Percentiles rank a stretch among this genome's conserved stretches.
phyloP scores from a whole-genome alignment of 2,888 invertebrate genomes.

The Tetheella fluctuosa region DNA sequence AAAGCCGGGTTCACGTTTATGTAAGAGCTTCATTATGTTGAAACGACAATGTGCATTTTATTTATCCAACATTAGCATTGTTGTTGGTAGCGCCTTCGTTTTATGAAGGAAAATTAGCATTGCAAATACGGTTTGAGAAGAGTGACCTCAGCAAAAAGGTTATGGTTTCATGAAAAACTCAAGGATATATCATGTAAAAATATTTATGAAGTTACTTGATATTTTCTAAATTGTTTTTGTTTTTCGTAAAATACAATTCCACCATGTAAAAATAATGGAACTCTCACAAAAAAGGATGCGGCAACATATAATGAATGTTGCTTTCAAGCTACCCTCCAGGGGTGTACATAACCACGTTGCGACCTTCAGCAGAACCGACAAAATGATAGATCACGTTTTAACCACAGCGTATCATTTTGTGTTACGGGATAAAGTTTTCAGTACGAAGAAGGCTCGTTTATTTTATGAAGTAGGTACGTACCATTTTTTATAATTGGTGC shows the following conservation, averaged over 20 bases:
- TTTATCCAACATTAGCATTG: conserved; percentile 6
- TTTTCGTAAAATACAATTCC: not conserved
- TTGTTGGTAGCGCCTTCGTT: conserved; percentile 8
- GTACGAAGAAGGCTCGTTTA: not conserved
- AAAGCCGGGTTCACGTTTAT: conserved; percentile 9
- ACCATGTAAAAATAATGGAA: not conserved
- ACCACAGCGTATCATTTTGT: not conserved
- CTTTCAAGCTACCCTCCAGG: not conserved
- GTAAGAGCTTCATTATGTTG: conserved; percentile 8
- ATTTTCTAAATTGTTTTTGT: not conserved
- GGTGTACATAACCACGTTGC: not conserved
- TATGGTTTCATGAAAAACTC: not conserved
- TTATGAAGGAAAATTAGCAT: not conserved
- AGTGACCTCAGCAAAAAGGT: not conserved
- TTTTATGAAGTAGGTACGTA: not conserved
- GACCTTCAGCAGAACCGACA: conserved; percentile 2
- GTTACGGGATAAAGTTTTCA: not conserved
- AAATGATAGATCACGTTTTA: conserved; percentile 1
- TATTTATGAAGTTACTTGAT: no score
- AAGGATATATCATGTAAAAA: not conserved
- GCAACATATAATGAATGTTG: not conserved
- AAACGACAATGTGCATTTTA: conserved; percentile 9
- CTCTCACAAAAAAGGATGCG: not conserved
- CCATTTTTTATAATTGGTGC: no score
- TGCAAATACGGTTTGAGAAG: not conserved